Conservation (phyloP, 1,140 invertebrate genomes). For the Eueides isabella region DNA sequence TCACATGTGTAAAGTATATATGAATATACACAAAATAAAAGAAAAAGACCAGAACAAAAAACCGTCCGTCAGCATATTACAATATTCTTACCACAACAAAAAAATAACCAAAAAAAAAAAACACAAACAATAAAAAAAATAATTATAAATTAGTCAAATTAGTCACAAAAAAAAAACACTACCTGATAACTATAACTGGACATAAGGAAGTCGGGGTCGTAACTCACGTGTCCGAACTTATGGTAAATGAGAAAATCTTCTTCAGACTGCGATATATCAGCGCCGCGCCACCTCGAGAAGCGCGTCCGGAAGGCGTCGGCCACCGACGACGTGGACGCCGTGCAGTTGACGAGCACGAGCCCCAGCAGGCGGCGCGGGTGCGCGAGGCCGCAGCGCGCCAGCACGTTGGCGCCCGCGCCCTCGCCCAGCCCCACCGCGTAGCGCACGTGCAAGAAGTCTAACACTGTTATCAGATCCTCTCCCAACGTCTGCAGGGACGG, state of each 20-base stretch:
- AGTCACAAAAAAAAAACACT: slow-evolving; percentile 46
- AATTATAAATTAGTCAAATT: neutral
- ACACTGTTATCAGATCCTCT: slow-evolving; percentile 91
- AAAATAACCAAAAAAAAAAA: neutral
- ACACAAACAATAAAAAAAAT: neutral
- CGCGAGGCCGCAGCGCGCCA: slow-evolving; percentile 92
- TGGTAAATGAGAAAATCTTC: slow-evolving; percentile 94
- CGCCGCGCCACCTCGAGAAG: slow-evolving; percentile 89
- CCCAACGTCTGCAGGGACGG: slow-evolving; percentile 92
- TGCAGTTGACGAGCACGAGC: slow-evolving; percentile 93
- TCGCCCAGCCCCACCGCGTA: slow-evolving; percentile 93
- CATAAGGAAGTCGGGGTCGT: slow-evolving; percentile 47
- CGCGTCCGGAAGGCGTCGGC: slow-evolving; percentile 94
- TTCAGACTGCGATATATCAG: slow-evolving; percentile 88
- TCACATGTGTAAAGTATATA: no score
- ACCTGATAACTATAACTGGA: slow-evolving; percentile 66
- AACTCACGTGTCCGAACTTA: slow-evolving; percentile 95
- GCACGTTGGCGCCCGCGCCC: slow-evolving; percentile 94
- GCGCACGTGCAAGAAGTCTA: slow-evolving; percentile 91
- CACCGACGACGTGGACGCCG: slow-evolving; percentile 92
- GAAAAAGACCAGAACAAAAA: no score
- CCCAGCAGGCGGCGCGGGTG: slow-evolving; percentile 89
- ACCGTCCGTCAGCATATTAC: no score
- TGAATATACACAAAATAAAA: no score
- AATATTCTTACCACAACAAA: neutral